A percentile compares a stretch with the other conserved stretches of the same genome.
phyloP scores from a whole-genome alignment of 2,888 invertebrate species.

The Bembecia ichneumoniformis region DNA sequence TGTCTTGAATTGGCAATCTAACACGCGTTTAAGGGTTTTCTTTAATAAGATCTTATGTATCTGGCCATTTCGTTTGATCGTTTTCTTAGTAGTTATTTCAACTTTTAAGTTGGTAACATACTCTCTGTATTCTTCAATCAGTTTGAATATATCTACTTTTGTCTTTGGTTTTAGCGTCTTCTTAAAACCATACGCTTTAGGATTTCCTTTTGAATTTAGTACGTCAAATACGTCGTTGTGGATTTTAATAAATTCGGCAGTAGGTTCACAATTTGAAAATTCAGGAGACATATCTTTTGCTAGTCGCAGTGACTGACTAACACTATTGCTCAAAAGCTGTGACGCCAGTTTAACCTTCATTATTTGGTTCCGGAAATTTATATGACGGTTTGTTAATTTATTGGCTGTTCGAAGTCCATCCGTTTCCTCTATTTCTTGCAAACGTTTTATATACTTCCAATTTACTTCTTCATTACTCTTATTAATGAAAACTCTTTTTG shows the following conservation, averaged over 20 bases:
- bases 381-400: not conserved
- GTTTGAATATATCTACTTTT: not conserved
- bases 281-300: not conserved
- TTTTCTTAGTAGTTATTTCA: not conserved
- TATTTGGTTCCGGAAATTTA: not conserved
- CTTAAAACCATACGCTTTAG: not conserved
- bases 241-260: not conserved
- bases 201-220: not conserved
- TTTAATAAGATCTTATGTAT: too few species aligned
- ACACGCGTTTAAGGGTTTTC: not conserved
- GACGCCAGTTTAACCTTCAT: not conserved
- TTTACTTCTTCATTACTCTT: not conserved
- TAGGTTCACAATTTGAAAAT: not conserved
- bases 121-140: not conserved
- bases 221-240: not conserved
- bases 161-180: not conserved
- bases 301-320: not conserved
- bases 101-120: not conserved
- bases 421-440: not conserved
- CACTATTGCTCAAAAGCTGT: not conserved
- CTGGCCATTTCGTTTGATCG: not conserved
- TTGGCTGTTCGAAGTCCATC: not conserved
- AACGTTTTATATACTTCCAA: not conserved
- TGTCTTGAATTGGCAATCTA: not conserved
- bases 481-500: not conserved